Evolutionary conservation across 1,140 invertebrate species (phyloP).

Genomic region (Penaeus chinensis): DNA sequence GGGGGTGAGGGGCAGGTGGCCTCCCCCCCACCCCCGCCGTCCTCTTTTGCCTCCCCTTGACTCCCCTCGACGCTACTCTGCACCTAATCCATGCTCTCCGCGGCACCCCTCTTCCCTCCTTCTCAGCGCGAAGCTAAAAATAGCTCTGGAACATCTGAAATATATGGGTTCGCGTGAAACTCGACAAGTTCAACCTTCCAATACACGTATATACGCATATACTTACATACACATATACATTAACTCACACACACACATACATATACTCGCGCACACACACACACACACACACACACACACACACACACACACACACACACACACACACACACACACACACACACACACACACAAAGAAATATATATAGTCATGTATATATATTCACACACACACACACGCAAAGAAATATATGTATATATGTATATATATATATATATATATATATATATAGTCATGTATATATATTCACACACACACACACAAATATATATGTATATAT

Average conservation of each 20-base stretch:
- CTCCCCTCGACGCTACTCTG: constrained; percentile 67
- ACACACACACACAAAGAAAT: not conserved
- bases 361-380: not conserved
- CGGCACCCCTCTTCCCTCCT: not conserved
- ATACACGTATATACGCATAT: not conserved
- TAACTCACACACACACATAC: constrained; percentile 42
- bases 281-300: constrained; percentile 35
- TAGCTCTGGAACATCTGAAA: too few relatives aligned
- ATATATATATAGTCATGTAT: not conserved
- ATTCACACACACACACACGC: not conserved
- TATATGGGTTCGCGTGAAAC: too few relatives aligned
- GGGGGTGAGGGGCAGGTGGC: too few relatives aligned
- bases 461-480: constrained; percentile 12
- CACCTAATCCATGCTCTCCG: constrained; percentile 51
- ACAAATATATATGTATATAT: not conserved
- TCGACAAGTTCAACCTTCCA: too few relatives aligned
- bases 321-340: constrained; percentile 28
- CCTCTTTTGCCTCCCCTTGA: constrained; percentile 60
- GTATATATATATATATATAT: not conserved
- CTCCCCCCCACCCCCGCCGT: not conserved
- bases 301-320: constrained; percentile 40
- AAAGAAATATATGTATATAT: not conserved
- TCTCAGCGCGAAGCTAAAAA: not conserved
- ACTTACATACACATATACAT: not conserved
- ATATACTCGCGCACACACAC: constrained; percentile 40